phyloP scores from a whole-genome alignment of 2,797 vertebrate genomes.

The Acanthurus lineatus region DNA sequence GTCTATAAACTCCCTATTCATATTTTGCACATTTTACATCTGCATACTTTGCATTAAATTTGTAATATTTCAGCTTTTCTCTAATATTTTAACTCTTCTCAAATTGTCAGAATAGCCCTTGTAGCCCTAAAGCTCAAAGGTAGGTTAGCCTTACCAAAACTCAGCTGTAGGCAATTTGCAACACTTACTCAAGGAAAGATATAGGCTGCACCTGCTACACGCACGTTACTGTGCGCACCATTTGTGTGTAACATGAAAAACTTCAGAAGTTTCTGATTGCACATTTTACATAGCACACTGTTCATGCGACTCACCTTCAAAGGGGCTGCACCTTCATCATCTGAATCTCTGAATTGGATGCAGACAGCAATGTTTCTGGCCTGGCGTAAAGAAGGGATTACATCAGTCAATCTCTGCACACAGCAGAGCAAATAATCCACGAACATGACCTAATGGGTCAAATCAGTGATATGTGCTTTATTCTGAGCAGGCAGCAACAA shows the following conservation, averaged over 20 bases:
- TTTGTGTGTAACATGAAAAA: no score
- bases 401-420: slow-evolving; percentile 15
- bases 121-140: not conserved
- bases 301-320: slow-evolving; percentile 88
- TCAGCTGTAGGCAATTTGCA: no score
- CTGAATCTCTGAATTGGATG: slow-evolving; percentile 94
- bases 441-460: slow-evolving; percentile 4
- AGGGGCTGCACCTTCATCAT: slow-evolving; percentile 88
- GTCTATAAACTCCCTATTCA: not conserved
- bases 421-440: not conserved
- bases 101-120: not conserved
- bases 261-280: no score
- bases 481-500: no score
- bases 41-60: no score
- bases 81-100: not conserved
- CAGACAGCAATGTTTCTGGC: slow-evolving; percentile 95
- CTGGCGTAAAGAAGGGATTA: slow-evolving; percentile 74
- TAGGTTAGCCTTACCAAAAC: no score
- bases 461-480: not conserved
- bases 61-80: not conserved
- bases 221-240: no score
- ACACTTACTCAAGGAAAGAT: no score
- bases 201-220: no score
- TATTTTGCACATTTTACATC: not conserved
- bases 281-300: no score